Evolutionary conservation across 2,797 vertebrate genomes (phyloP).

Genomic region (Danio aesculapii): DNA sequence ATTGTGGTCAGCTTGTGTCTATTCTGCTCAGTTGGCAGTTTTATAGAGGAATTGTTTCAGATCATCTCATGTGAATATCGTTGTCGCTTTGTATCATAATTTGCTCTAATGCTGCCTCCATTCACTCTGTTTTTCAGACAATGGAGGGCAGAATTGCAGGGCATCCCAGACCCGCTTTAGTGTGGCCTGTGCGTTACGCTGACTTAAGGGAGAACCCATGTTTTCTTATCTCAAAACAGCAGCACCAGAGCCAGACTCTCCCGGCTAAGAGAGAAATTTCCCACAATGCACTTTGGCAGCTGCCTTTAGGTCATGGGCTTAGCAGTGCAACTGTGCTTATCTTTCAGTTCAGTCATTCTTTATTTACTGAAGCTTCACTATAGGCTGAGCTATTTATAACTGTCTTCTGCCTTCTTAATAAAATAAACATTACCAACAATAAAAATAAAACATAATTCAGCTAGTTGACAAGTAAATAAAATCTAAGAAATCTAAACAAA

Average conservation of each 20-base stretch:
- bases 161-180: slow-evolving; percentile 20
- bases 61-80: slow-evolving; percentile 70
- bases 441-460: neutral
- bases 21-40: slow-evolving; percentile 26
- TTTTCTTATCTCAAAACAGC: slow-evolving; percentile 40
- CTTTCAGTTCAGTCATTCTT: slow-evolving; percentile 12
- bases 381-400: neutral
- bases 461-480: neutral
- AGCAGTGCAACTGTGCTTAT: slow-evolving; percentile 19
- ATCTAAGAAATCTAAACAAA: neutral
- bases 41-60: slow-evolving; percentile 71
- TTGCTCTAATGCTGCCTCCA: slow-evolving; percentile 64
- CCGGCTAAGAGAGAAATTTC: slow-evolving; percentile 63
- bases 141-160: slow-evolving; percentile 31
- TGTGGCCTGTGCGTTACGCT: slow-evolving; percentile 31
- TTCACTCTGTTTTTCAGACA: slow-evolving; percentile 26
- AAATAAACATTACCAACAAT: neutral
- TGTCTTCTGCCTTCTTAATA: no score
- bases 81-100: slow-evolving; percentile 65
- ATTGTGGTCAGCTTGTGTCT: slow-evolving; percentile 8
- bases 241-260: slow-evolving; percentile 60
- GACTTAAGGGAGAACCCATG: slow-evolving; percentile 30
- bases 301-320: slow-evolving; percentile 42
- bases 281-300: slow-evolving; percentile 61
- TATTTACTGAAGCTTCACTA: slow-evolving; percentile 17